phyloP scores from a whole-genome alignment of 2,797 vertebrate species.

The Catharus ustulatus region DNA sequence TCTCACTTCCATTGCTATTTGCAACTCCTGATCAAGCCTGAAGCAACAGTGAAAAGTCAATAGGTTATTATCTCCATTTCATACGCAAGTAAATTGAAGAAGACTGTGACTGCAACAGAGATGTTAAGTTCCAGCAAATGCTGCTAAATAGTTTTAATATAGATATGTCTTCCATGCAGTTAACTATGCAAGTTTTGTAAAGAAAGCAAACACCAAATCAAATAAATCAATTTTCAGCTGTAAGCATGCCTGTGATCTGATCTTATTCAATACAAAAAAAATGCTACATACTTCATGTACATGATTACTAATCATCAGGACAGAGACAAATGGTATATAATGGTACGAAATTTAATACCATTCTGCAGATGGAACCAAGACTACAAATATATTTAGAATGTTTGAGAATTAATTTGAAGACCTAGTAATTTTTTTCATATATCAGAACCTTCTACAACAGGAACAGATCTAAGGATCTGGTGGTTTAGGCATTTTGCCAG shows the following conservation, averaged over 20 bases:
- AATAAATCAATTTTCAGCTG: background rate
- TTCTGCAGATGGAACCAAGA: background rate
- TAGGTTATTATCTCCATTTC: background rate
- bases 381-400: background rate
- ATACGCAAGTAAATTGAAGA: background rate
- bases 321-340: background rate
- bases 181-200: background rate
- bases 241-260: background rate
- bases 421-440: background rate
- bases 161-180: background rate
- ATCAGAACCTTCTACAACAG: background rate
- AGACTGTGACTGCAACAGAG: background rate
- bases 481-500: background rate
- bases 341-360: background rate
- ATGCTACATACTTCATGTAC: background rate
- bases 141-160: background rate
- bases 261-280: background rate
- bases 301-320: background rate
- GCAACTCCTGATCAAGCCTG: slow-evolving; percentile 41
- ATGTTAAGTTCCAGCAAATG: background rate
- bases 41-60: slow-evolving; percentile 5
- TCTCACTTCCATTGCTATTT: slow-evolving; percentile 3
- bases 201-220: background rate
- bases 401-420: slow-evolving; percentile 24
- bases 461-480: background rate